Conservation (phyloP, 2,888 invertebrate species). For the Cephus pygmeus region DNA sequence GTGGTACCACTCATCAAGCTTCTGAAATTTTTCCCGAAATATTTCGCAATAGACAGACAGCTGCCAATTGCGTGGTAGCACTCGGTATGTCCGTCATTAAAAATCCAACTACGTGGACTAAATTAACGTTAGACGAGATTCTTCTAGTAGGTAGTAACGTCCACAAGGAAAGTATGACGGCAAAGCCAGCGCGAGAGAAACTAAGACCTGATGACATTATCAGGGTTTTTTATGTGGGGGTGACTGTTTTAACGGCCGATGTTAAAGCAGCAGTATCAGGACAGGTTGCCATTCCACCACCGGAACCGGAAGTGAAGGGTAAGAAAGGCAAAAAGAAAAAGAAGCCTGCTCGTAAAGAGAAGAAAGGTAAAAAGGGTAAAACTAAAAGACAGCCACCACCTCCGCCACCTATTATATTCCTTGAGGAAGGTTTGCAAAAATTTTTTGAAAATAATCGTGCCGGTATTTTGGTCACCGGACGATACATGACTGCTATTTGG, state of each 20-base stretch:
- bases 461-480: conserved; percentile 48
- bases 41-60: conserved; percentile 47
- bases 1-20: conserved; percentile 49
- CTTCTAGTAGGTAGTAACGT: conserved; percentile 47
- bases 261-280: conserved; percentile 48
- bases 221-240: conserved; percentile 55
- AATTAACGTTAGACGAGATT: conserved; percentile 56
- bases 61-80: conserved; percentile 55
- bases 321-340: conserved; percentile 3
- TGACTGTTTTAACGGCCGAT: conserved; percentile 53
- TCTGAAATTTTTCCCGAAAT: conserved; percentile 49
- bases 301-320: conserved; percentile 42
- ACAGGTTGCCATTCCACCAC: conserved; percentile 45
- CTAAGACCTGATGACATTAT: conserved; percentile 48
- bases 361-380: conserved; percentile 22
- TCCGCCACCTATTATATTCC: conserved; percentile 43
- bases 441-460: conserved; percentile 56
- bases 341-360: conserved; percentile 4
- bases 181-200: conserved; percentile 27
- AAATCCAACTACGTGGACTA: conserved; percentile 57
- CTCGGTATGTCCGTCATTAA: conserved; percentile 56
- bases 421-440: conserved; percentile 46
- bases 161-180: conserved; percentile 45
- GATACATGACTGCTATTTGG: conserved; percentile 53
- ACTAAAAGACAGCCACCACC: conserved; percentile 29